These are phyloP conservation scores for Pholis gunnellus DNA, from an alignment of 2,113 vertebrate genomes.

Conservation along the genomic window DNA sequence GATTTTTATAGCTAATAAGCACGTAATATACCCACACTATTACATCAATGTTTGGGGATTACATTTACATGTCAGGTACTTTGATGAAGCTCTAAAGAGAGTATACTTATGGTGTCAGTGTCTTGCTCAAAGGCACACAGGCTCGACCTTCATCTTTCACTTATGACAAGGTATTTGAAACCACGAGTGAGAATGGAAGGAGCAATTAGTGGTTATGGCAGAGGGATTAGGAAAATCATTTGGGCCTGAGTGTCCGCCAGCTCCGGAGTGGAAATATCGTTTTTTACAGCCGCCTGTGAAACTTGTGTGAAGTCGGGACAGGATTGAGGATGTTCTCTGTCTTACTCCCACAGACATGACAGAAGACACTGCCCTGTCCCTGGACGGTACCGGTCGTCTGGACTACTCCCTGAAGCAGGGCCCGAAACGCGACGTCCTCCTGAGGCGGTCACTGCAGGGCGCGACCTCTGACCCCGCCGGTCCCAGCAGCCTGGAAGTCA, in stretches of 20 bases:
- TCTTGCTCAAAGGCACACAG: neutral
- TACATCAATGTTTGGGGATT: neutral
- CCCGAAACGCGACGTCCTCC: conserved; percentile 89
- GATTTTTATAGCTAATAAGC: neutral
- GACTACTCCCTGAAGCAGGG: conserved; percentile 92
- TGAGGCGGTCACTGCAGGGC: conserved; percentile 77
- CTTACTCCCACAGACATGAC: conserved; percentile 84
- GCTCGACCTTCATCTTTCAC: conserved; percentile 7
- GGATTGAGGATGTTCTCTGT: conserved; percentile 2
- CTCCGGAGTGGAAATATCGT: conserved; percentile 34
- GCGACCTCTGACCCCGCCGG: conserved; percentile 30
- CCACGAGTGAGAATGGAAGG: conserved; percentile 31
- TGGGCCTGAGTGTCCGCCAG: neutral
- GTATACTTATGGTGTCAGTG: neutral
- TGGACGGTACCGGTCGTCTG: conserved; percentile 92
- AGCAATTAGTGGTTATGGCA: conserved; percentile 42
- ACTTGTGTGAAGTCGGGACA: neutral
- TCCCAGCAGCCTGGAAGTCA: conserved; percentile 88
- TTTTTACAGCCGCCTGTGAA: conserved; percentile 14
- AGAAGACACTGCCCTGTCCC: conserved; percentile 91
- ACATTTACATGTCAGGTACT: no score
- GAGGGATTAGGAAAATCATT: conserved; percentile 53
- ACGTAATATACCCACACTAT: neutral
- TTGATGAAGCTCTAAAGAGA: neutral
- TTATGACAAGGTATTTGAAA: conserved; percentile 40